Conservation (phyloP, 2,797 vertebrate genomes). For the Cygnus olor region DNA sequence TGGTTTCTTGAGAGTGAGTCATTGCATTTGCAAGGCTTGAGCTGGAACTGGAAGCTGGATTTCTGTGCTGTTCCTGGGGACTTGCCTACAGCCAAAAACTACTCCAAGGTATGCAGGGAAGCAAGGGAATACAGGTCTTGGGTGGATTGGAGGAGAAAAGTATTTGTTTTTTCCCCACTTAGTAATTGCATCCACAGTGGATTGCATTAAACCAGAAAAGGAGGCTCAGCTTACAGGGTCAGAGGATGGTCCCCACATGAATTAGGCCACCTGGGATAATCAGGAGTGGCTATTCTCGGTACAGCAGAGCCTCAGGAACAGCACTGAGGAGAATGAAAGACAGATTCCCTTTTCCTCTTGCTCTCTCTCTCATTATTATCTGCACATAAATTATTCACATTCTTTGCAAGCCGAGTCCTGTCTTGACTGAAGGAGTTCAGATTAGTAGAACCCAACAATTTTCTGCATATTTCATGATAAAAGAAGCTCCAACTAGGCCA, state of each 20-base stretch:
- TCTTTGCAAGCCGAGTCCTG: conserved; percentile 23
- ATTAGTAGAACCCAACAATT: neutral
- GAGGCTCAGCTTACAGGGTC: neutral
- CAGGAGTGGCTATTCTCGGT: neutral
- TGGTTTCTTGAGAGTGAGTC: neutral
- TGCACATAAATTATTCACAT: conserved; percentile 36
- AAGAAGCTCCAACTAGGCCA: neutral
- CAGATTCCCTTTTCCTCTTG: neutral
- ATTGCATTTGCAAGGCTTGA: neutral
- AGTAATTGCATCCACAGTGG: neutral
- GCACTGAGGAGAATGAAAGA: neutral
- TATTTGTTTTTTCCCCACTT: accelerated
- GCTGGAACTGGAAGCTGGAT: neutral
- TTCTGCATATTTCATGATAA: neutral
- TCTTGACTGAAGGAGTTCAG: neutral
- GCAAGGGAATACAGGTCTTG: neutral
- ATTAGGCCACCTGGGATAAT: neutral
- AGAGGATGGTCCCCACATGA: accelerated
- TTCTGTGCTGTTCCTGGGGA: neutral
- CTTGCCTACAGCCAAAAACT: neutral
- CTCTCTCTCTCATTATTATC: neutral
- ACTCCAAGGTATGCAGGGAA: neutral
- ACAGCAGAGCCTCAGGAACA: neutral
- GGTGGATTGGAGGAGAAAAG: neutral
- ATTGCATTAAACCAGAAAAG: neutral